Conservation (phyloP, 2,888 invertebrate genomes). For the Anagyrus pseudococci region DNA sequence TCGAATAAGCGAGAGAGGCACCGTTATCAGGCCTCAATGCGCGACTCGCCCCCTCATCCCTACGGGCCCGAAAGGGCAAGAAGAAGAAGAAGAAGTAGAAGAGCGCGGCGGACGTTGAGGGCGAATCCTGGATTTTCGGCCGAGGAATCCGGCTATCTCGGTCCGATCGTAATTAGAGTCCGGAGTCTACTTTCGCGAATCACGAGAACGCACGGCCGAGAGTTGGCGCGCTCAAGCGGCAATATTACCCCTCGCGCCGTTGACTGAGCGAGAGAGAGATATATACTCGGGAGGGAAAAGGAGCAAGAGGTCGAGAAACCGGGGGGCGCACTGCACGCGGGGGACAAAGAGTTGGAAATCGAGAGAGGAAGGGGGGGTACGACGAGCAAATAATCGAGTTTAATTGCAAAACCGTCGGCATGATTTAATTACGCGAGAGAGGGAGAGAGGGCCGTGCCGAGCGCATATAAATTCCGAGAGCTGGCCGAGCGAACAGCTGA, state of each 20-base stretch:
- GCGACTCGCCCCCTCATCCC: too few species aligned
- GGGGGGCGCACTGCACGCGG: conserved; percentile 30
- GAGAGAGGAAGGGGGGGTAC: conserved; percentile 48
- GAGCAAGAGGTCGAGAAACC: conserved; percentile 36
- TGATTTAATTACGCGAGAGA: conserved; percentile 61
- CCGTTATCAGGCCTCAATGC: conserved; percentile 15
- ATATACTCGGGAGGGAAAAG: conserved; percentile 41
- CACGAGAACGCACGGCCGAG: conserved; percentile 39
- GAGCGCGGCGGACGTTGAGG: too few species aligned
- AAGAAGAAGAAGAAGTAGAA: too few species aligned
- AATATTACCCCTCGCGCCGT: conserved; percentile 46
- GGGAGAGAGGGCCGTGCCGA: conserved; percentile 24
- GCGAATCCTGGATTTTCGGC: conserved; percentile 23
- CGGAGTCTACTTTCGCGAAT: conserved; percentile 50
- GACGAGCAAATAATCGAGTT: conserved; percentile 62
- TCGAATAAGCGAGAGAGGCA: conserved; percentile 10
- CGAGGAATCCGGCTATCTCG: conserved; percentile 37
- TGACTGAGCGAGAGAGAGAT: conserved; percentile 50
- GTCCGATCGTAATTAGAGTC: conserved; percentile 50
- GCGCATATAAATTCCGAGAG: conserved; percentile 26
- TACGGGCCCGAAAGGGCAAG: too few species aligned
- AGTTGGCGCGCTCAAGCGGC: conserved; percentile 44
- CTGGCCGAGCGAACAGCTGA: conserved; percentile 31
- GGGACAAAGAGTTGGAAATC: conserved; percentile 58
- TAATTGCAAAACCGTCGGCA: conserved; percentile 62